Evolutionary conservation across 2,113 vertebrate genomes (phyloP), one percentile per base, ranked within the genome.

Genomic region (Pomatorhinus ruficollis): DNA sequence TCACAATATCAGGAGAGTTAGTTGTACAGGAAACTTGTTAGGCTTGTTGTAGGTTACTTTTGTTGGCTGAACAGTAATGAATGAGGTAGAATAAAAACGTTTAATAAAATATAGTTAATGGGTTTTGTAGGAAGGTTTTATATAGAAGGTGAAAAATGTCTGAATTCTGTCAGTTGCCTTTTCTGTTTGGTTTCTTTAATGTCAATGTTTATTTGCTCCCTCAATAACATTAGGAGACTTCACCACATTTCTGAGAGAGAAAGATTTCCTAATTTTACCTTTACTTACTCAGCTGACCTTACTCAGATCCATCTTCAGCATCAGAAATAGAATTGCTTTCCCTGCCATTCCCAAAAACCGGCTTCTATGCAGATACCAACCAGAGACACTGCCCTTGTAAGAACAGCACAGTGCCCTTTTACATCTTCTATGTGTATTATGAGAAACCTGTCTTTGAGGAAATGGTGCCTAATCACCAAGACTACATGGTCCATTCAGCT

Each of bases 341-440:
- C 28, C 7, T 31, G 10, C 10, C 5, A 1, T 66, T 90, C 50
- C 54, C n/a, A 2, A 69, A 84, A 35, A 8, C 3, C 2, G 21
- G 9, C 27, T 83, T 59, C 24, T 78, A 0, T 59, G 45, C 0
- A 5, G 30, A 7, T 82, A 23, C 14, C 30, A 37, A 11, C 12
- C 15, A 25, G 33, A 5, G 7, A 5, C 1, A 4, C 31, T 56
- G 44, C 65, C 42, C 4, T 27, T 39, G 22, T 11, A 33, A 71
- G 27, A 27, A n/a, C 45, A 53, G 40, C 19, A 37, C 19, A 50
- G 15, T 33, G 6, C 7, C 16, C n/a, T 60, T 30, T 64, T 40
- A 50, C 1, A 1, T 53, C 28, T 76, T 69, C 21, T 5, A 1
- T 5, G 2, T 1, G 6, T 28, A 17, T 2, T 2, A 15, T 9